These are phyloP conservation scores for Nephrotoma flavescens DNA, from an alignment of 2,888 invertebrate genomes.

Conservation along the genomic window DNA sequence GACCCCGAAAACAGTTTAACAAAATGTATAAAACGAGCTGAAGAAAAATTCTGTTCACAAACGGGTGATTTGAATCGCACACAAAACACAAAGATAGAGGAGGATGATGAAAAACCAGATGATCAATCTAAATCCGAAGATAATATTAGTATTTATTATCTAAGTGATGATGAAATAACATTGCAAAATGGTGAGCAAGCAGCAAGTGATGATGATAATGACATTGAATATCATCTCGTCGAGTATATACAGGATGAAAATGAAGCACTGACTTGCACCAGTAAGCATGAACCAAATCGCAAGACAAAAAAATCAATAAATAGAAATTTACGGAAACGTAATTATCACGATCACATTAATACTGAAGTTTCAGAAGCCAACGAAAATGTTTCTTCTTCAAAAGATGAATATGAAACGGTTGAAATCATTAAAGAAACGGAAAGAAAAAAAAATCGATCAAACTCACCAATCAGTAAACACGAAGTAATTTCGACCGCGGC, in stretches of 20 bases:
- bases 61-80: neutral
- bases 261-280: neutral
- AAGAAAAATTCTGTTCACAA: neutral
- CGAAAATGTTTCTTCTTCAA: neutral
- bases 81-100: neutral
- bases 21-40: neutral
- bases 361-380: neutral
- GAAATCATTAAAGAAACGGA: neutral
- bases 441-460: neutral
- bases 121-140: neutral
- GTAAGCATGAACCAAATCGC: neutral
- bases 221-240: neutral
- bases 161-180: neutral
- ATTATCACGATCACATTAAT: neutral
- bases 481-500: neutral
- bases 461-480: neutral
- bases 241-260: neutral
- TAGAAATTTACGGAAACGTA: neutral
- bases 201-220: neutral
- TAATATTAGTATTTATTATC: neutral
- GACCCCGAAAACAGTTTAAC: neutral
- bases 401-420: neutral
- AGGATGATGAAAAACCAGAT: neutral
- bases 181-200: neutral
- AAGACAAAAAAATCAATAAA: neutral